Percentiles rank a stretch among this genome's conserved stretches.
These are phyloP conservation scores for Rugalucina vietnamica DNA, from an alignment of 2,888 invertebrate genomes.

Conservation along the genomic window DNA sequence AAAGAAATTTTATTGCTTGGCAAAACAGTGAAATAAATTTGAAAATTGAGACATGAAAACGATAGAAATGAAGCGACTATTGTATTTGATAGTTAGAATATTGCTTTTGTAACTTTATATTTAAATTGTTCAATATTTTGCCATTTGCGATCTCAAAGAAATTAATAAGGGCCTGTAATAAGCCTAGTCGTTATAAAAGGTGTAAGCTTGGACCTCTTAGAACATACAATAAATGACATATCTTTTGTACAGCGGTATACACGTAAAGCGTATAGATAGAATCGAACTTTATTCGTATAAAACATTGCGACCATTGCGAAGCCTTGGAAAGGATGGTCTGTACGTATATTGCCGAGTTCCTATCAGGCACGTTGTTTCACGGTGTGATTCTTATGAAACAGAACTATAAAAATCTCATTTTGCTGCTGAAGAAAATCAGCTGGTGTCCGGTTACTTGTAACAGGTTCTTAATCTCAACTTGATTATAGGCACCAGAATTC, in stretches of 20 bases:
- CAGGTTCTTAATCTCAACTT: constrained; percentile 4
- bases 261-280: not conserved
- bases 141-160: not conserved
- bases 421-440: not conserved
- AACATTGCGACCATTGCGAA: not conserved
- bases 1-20: not conserved
- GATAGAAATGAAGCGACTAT: not conserved
- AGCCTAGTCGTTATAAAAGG: not conserved
- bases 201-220: too few species aligned
- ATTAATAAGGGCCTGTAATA: not conserved
- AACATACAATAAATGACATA: too few species aligned
- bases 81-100: constrained; percentile 12
- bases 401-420: not conserved
- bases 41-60: constrained; percentile 11
- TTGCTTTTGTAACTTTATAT: constrained; percentile 5
- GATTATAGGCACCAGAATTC: constrained; percentile 7
- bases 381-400: not conserved
- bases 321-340: too few species aligned
- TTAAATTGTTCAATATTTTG: constrained; percentile 8
- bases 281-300: not conserved
- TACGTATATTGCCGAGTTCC: not conserved
- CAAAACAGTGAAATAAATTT: not conserved
- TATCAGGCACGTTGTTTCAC: not conserved
- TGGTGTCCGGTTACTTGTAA: constrained; percentile 7
- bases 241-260: not conserved